Evolutionary conservation across 2,113 vertebrate species (phyloP).

Genomic region (Scytalopus superciliaris): DNA sequence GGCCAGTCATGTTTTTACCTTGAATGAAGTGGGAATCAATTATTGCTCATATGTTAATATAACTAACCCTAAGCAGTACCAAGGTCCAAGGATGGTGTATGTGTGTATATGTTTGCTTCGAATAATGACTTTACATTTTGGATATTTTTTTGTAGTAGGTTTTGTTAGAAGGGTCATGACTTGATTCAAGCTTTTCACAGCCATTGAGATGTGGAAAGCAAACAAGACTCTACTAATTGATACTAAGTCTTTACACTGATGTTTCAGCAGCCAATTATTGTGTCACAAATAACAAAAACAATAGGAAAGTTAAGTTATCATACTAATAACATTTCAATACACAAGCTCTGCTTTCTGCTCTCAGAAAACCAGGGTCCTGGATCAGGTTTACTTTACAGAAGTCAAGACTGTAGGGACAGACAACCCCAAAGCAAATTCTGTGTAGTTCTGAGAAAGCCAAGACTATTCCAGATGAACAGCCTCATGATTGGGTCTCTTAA

Average conservation of each 20-base stretch:
- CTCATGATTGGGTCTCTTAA: neutral
- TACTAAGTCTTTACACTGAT: neutral
- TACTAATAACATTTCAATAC: neutral
- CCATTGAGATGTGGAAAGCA: neutral
- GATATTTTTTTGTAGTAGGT: neutral
- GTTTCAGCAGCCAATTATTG: neutral
- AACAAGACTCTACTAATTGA: neutral
- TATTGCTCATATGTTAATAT: neutral
- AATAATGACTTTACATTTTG: neutral
- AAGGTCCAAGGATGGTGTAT: accelerated
- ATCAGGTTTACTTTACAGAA: neutral
- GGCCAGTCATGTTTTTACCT: neutral
- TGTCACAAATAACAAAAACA: neutral
- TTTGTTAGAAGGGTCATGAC: neutral
- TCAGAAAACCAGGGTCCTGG: neutral
- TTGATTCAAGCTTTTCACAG: neutral
- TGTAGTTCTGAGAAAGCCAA: neutral
- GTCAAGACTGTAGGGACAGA: neutral
- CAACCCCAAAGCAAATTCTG: neutral
- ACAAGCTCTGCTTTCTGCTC: neutral
- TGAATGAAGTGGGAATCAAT: neutral
- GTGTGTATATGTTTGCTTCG: neutral
- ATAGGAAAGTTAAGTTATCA: neutral
- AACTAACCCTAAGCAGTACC: neutral
- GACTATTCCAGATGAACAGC: neutral